Evolutionary conservation across 2,888 invertebrate genomes (phyloP).

Genomic region (Selenia dentaria): DNA sequence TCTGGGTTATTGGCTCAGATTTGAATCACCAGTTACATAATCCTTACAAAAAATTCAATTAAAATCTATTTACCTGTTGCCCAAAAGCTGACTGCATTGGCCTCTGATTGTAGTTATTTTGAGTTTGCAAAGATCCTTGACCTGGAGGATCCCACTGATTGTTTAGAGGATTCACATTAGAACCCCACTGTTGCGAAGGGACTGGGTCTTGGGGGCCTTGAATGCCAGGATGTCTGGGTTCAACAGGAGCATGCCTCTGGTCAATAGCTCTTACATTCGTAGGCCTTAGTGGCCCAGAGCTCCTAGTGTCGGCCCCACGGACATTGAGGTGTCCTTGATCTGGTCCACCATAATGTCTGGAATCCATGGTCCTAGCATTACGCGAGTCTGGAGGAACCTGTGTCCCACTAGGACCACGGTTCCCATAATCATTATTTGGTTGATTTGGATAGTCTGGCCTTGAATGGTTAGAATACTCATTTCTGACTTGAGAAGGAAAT

Average conservation of each 20-base stretch:
- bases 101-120: slow-evolving; percentile 9
- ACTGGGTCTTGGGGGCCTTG: slow-evolving; percentile 2
- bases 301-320: not conserved
- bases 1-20: no score
- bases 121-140: slow-evolving; percentile 4
- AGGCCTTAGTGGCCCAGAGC: not conserved
- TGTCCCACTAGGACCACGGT: slow-evolving; percentile 2
- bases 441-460: slow-evolving; percentile 32
- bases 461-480: slow-evolving; percentile 42
- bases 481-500: slow-evolving; percentile 40
- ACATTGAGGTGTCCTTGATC: not conserved
- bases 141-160: slow-evolving; percentile 5
- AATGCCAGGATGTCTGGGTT: slow-evolving; percentile 2
- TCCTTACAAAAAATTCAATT: no score
- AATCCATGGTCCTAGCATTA: not conserved
- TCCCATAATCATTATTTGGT: slow-evolving; percentile 7
- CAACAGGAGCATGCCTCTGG: not conserved
- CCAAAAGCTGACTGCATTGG: slow-evolving; percentile 8
- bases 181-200: slow-evolving; percentile 1
- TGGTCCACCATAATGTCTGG: slow-evolving; percentile 2
- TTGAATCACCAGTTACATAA: no score
- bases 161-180: slow-evolving; percentile 1
- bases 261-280: not conserved
- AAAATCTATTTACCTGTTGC: slow-evolving; percentile 6
- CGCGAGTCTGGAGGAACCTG: not conserved